phyloP scores from a whole-genome alignment of 2,113 vertebrate genomes.

The Rhipidura dahli region DNA sequence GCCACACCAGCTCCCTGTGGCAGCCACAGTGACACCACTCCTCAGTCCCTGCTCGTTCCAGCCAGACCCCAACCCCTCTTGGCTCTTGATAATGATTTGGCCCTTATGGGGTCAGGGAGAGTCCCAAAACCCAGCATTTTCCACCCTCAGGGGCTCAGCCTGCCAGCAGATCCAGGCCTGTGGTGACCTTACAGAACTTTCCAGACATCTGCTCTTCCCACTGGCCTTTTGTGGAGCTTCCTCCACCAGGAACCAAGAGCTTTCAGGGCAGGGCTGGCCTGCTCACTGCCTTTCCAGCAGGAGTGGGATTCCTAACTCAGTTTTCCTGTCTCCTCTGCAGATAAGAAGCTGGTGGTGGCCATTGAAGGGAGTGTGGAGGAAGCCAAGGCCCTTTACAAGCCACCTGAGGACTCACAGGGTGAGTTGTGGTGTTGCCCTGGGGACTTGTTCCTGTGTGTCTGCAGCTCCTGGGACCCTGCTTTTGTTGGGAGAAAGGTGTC shows the following conservation, averaged over 20 bases:
- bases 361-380: constrained; percentile 95
- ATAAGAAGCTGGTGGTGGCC: constrained; percentile 86
- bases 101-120: neutral
- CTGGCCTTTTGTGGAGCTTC: neutral
- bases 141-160: neutral
- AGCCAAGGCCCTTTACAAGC: constrained; percentile 94
- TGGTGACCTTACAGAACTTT: accelerated
- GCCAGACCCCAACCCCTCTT: neutral
- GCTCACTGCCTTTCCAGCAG: neutral
- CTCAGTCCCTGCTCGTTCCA: neutral
- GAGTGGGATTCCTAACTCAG: neutral
- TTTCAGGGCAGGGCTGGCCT: neutral
- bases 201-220: neutral
- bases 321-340: constrained; percentile 62
- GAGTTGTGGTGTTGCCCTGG: neutral
- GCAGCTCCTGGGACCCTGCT: neutral
- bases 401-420: constrained; percentile 96
- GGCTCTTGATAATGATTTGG: neutral
- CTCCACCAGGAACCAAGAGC: neutral
- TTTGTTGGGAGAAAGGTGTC: neutral
- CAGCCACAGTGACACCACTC: neutral
- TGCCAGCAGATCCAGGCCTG: neutral
- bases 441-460: neutral
- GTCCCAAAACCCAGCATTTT: neutral
- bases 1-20: neutral